phyloP scores from a whole-genome alignment of 2,888 invertebrate species.

The Aradus depressus region DNA sequence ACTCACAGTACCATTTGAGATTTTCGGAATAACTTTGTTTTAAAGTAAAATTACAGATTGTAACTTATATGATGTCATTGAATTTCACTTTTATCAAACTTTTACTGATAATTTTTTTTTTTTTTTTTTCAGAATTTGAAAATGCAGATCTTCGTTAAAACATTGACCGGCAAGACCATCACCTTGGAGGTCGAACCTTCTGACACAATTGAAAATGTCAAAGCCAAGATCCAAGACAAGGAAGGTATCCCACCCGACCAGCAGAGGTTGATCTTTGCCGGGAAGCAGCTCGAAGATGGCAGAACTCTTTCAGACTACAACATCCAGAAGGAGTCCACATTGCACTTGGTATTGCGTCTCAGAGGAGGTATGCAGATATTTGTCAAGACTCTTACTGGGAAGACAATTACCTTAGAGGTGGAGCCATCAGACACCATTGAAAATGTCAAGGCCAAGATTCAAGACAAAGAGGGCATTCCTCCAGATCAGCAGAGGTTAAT shows the following conservation, averaged over 20 bases:
- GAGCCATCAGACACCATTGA: constrained; percentile 45
- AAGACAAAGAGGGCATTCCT: constrained; percentile 39
- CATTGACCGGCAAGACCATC: constrained; percentile 42
- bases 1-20: background rate
- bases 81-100: background rate
- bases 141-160: constrained; percentile 50
- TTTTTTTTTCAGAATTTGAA: no score
- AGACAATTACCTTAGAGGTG: constrained; percentile 42
- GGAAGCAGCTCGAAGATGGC: constrained; percentile 48
- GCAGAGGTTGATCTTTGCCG: constrained; percentile 47
- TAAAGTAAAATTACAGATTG: background rate
- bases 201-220: constrained; percentile 50
- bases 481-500: constrained; percentile 43
- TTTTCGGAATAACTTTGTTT: background rate
- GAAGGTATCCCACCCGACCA: constrained; percentile 51
- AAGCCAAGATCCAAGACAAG: constrained; percentile 47
- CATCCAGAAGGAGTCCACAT: constrained; percentile 48
- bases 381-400: constrained; percentile 45
- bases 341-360: constrained; percentile 42
- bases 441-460: constrained; percentile 42
- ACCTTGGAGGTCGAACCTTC: constrained; percentile 44
- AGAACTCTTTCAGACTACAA: constrained; percentile 49
- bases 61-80: background rate
- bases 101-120: background rate
- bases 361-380: constrained; percentile 51